phyloP scores from a whole-genome alignment of 2,113 vertebrate species.

The Saccopteryx bilineata region DNA sequence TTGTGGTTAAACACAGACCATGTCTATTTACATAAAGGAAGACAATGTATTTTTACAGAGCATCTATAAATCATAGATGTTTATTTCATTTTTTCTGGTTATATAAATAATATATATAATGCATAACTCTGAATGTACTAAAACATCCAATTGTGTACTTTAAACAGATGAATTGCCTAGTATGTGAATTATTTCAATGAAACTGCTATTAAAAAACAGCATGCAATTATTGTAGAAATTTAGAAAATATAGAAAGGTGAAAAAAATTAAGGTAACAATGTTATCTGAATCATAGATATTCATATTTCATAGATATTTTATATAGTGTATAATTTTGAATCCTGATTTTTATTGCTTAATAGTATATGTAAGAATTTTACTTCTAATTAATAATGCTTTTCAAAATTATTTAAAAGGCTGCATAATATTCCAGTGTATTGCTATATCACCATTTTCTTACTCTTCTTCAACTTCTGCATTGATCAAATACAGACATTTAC shows the following conservation, averaged over 20 bases:
- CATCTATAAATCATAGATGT: background rate
- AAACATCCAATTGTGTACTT: background rate
- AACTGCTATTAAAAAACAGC: background rate
- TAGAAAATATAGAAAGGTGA: background rate
- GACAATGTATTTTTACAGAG: slow-evolving; percentile 19
- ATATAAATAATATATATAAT: background rate
- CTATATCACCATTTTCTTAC: background rate
- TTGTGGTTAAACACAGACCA: background rate
- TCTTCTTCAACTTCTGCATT: background rate
- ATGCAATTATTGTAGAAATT: background rate
- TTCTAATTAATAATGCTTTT: background rate
- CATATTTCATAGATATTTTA: background rate
- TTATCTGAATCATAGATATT: background rate
- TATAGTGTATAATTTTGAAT: background rate
- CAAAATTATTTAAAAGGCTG: background rate
- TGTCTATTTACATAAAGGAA: background rate
- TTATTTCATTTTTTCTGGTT: slow-evolving; percentile 39
- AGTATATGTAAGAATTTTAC: background rate
- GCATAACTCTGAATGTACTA: background rate
- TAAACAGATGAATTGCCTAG: background rate
- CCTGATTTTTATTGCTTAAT: background rate
- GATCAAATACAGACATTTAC: no score
- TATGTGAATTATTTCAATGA: background rate
- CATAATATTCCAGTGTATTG: background rate
- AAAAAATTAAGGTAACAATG: background rate